Percentiles rank a stretch among this genome's conserved stretches.
Conservation (phyloP, 2,113 vertebrate species). For the Psilopogon haemacephalus region DNA sequence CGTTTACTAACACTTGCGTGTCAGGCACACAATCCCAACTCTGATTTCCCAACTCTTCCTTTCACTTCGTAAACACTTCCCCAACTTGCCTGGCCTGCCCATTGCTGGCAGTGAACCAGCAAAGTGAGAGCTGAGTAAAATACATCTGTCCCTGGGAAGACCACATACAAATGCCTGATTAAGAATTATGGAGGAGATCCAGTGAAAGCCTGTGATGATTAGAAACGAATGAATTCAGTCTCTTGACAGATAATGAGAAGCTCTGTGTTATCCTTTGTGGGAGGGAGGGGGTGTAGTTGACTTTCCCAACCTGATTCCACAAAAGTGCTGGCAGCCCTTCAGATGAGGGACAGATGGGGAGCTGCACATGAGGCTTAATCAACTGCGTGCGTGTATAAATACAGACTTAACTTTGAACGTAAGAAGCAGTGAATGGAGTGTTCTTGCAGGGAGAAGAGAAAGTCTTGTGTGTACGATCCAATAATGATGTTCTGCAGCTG, state of each 20-base stretch:
- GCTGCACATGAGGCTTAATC: background rate
- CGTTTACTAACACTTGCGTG: background rate
- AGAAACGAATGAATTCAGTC: background rate
- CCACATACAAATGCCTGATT: background rate
- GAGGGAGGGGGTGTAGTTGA: background rate
- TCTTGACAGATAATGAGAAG: background rate
- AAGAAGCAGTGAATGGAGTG: background rate
- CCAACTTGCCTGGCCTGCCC: background rate
- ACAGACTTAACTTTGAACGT: background rate
- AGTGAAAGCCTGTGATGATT: background rate
- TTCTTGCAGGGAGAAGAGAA: background rate
- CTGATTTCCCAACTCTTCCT: background rate
- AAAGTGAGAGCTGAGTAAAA: background rate
- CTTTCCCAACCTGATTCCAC: background rate
- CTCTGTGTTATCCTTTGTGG: background rate
- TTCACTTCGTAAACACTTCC: background rate
- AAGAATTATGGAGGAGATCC: background rate
- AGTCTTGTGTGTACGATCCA: background rate
- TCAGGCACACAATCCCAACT: background rate
- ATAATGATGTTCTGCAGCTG: background rate
- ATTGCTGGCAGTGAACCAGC: background rate
- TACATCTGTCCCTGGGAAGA: background rate
- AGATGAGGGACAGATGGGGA: accelerated
- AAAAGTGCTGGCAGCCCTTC: background rate
- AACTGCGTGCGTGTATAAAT: accelerated